phyloP scores from a whole-genome alignment of 2,888 invertebrate genomes.

The Phymatocera aterrima region DNA sequence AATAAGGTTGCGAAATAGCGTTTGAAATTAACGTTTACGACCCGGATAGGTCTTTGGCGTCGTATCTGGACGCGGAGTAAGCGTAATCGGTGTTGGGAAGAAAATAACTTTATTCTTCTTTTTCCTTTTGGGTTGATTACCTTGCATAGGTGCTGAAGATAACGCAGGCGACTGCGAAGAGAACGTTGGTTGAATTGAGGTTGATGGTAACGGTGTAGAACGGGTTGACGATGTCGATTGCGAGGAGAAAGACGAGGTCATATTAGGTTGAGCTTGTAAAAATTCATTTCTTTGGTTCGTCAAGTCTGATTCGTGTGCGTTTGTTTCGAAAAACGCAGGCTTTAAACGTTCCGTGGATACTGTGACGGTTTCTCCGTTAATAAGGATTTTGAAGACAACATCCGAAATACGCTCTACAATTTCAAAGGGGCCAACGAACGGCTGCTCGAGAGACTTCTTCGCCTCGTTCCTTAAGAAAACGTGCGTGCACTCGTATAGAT shows the following conservation, averaged over 20 bases:
- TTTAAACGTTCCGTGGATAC: conserved; percentile 42
- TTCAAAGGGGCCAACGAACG: conserved; percentile 44
- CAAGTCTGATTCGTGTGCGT: neutral
- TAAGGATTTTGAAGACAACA: conserved; percentile 13
- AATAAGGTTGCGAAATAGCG: neutral
- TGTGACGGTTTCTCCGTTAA: neutral
- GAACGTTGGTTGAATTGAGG: too few relatives aligned
- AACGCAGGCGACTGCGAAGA: too few relatives aligned
- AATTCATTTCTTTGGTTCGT: neutral
- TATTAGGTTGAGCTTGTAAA: too few relatives aligned
- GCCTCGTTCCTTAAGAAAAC: conserved; percentile 46
- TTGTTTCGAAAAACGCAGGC: neutral
- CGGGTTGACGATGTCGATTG: too few relatives aligned
- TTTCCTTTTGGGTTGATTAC: too few relatives aligned
- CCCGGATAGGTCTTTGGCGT: neutral
- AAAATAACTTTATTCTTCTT: too few relatives aligned
- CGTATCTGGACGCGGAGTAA: too few relatives aligned
- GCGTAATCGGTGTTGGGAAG: too few relatives aligned
- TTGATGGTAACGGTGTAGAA: too few relatives aligned
- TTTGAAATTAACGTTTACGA: neutral
- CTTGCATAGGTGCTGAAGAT: too few relatives aligned
- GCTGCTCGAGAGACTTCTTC: conserved; percentile 4
- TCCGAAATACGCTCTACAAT: neutral
- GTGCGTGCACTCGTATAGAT: conserved; percentile 28
- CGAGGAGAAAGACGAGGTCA: too few relatives aligned